These are phyloP conservation scores for Pseudanteris insignis DNA, from an alignment of 2,888 invertebrate species.

Conservation along the genomic window DNA sequence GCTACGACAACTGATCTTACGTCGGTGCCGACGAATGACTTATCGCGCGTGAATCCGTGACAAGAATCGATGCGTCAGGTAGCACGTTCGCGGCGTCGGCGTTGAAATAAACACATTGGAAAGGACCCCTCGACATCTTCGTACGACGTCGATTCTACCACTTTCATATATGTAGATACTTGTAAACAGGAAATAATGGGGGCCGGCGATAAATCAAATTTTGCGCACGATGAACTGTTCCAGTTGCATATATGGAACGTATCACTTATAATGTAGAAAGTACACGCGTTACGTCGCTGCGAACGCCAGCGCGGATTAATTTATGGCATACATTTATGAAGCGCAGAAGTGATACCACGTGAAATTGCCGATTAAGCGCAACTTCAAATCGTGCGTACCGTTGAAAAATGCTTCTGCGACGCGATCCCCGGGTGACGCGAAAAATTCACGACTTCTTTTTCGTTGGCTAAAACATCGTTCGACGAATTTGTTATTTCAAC, in stretches of 20 bases:
- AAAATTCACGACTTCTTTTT: no score
- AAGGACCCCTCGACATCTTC: conserved; percentile 31
- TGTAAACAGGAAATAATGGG: conserved; percentile 45
- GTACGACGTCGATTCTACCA: conserved; percentile 35
- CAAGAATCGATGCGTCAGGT: conserved; percentile 12
- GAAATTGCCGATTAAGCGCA: conserved; percentile 28
- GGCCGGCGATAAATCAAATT: conserved; percentile 46
- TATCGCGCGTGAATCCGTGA: neutral
- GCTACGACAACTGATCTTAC: neutral
- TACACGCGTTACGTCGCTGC: conserved; percentile 40
- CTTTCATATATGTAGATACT: conserved; percentile 44
- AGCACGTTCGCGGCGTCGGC: conserved; percentile 17
- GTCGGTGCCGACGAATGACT: neutral
- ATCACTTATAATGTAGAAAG: conserved; percentile 47
- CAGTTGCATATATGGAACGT: conserved; percentile 47
- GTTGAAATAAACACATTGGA: conserved; percentile 28
- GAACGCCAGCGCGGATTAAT: conserved; percentile 41
- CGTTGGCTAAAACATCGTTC: no score
- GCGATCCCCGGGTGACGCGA: neutral
- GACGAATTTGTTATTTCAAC: no score
- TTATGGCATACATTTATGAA: conserved; percentile 41
- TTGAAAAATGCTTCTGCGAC: conserved; percentile 5
- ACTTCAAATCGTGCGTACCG: conserved; percentile 18
- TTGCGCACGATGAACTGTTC: conserved; percentile 44
- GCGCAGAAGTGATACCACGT: conserved; percentile 28